phyloP scores from a whole-genome alignment of 2,797 vertebrate genomes.

The Tadarida brasiliensis region DNA sequence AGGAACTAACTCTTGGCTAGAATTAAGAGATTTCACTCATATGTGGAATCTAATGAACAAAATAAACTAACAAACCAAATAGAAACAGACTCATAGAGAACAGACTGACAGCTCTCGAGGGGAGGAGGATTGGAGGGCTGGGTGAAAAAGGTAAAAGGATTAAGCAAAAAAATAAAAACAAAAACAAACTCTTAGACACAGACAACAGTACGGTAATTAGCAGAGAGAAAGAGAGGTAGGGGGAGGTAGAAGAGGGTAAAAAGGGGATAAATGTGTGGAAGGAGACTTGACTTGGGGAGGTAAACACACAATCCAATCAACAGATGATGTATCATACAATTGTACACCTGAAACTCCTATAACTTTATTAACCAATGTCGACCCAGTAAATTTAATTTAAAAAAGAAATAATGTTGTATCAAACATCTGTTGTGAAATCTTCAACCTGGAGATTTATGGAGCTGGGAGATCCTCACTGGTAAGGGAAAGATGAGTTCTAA shows the following conservation, averaged over 20 bases:
- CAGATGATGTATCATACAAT: neutral
- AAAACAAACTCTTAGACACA: neutral
- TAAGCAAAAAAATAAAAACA: neutral
- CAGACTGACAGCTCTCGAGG: neutral
- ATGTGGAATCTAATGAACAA: neutral
- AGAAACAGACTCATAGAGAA: neutral
- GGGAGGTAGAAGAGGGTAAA: neutral
- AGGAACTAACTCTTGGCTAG: neutral
- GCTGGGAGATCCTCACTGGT: neutral
- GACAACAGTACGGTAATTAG: neutral
- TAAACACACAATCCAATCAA: neutral
- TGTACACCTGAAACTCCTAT: neutral
- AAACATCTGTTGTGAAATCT: neutral
- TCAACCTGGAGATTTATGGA: neutral
- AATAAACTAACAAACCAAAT: neutral
- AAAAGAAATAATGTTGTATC: neutral
- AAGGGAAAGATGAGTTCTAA: conserved; percentile 5
- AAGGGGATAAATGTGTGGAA: neutral
- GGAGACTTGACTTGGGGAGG: neutral
- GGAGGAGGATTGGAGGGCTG: neutral
- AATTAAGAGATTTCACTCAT: conserved; percentile 19
- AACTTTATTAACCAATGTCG: neutral
- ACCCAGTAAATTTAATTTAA: neutral
- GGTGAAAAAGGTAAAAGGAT: neutral
- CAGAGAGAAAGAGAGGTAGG: neutral